These are phyloP conservation scores for Sturnus vulgaris DNA, from an alignment of 2,113 vertebrate species.

Conservation along the genomic window DNA sequence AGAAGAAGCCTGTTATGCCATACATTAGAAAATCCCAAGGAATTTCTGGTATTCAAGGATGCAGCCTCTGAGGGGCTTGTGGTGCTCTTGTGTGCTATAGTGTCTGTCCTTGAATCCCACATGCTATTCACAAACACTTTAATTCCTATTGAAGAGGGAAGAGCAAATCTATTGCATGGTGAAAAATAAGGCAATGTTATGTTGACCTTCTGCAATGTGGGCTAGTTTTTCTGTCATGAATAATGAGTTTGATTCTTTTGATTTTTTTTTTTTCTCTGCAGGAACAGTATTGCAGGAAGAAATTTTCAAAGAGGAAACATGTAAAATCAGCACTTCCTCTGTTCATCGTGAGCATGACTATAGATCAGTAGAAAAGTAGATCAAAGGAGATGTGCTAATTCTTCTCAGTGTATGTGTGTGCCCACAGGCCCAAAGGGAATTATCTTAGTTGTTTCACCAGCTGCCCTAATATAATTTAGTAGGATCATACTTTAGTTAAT, in stretches of 20 bases:
- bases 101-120: not conserved
- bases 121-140: not conserved
- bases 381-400: conserved; percentile 11
- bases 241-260: not conserved
- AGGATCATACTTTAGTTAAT: not conserved
- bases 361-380: not conserved
- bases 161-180: not conserved
- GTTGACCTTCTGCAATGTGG: not conserved
- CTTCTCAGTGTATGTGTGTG: accelerated
- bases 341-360: not conserved
- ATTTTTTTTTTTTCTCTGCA: not conserved
- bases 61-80: not conserved
- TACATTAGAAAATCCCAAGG: not conserved
- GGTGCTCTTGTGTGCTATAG: not conserved
- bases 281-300: not conserved
- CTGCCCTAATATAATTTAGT: not conserved
- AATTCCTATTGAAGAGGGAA: not conserved
- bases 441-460: not conserved
- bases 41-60: not conserved
- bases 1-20: not conserved
- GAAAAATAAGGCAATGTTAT: not conserved
- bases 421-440: not conserved
- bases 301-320: not conserved
- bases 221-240: not conserved
- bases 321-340: not conserved